Evolutionary conservation across 2,113 vertebrate genomes (phyloP), one percentile per base, ranked within the genome.

Genomic region (Alexandromys fortis): DNA sequence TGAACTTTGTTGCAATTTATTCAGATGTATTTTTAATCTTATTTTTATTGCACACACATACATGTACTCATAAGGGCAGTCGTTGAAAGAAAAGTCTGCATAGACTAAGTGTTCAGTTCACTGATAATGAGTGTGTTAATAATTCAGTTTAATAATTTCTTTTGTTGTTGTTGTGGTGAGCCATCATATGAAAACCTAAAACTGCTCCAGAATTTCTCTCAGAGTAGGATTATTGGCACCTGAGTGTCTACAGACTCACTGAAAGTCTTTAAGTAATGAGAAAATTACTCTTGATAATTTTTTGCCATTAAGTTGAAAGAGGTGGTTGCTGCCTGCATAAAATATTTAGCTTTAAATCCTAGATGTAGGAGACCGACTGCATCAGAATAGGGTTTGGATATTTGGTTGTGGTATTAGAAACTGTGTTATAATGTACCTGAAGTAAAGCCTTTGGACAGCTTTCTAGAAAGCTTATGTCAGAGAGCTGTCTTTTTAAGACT

Each of bases 321-420:
- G 45, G 95, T 67, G 30, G 17, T 86, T 96, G 72, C 70, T 95
- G 86, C 61, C 22, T 79, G 73, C 93, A 89, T 89, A 94, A 89
- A 96, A 92, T 96, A 95, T 78, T 90, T 89, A n/a, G 86, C 95
- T 98, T 92, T 82, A 93, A 47, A 61, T 96, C 19, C 26, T 52
- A 95, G 89, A 28, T 97, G 8, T 92, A 13, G 94, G 35, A 77
- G n/a, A 93, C 58, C 61, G 35, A 92, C 95, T 86, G 0, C 83
- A 81, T 91, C 28, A 91, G n/a, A 85, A 86, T 42, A 91, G 65
- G 19, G n/a, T 92, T 86, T 97, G 95, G 42, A 0, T 0, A 16
- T 97, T 97, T 97, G 94, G 52, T 96, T 49, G 7, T 93, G 5
- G 6, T 65, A 16, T 95, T 96, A 91, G 49, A 91, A 86, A 94